Conservation (phyloP, 2,113 vertebrate species). For the Zingel zingel region DNA sequence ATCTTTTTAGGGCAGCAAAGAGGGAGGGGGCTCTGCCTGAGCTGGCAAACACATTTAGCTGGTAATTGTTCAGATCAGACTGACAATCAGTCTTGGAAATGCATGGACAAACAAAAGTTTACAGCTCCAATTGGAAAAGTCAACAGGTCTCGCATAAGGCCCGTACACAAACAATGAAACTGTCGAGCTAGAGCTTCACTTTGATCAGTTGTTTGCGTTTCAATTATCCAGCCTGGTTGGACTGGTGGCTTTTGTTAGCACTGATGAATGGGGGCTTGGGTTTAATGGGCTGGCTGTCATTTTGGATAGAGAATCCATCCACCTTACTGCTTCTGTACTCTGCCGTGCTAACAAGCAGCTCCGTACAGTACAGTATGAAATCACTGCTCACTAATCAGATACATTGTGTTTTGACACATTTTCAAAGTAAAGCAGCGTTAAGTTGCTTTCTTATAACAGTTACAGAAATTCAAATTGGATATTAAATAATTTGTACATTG, state of each 20-base stretch:
- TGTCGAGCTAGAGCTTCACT: conserved; percentile 70
- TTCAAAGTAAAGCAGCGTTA: background rate
- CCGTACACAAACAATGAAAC: conserved; percentile 81
- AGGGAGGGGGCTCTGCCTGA: conserved; percentile 67
- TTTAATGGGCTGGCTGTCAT: conserved; percentile 56
- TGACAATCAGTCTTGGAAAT: conserved; percentile 84
- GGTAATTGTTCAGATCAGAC: conserved; percentile 85
- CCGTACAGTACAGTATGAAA: background rate
- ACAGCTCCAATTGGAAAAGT: conserved; percentile 86
- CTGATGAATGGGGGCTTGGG: conserved; percentile 38
- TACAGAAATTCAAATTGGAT: background rate
- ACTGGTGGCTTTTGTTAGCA: conserved; percentile 59
- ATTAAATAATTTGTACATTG: background rate
- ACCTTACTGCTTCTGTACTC: conserved; percentile 4
- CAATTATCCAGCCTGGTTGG: conserved; percentile 69
- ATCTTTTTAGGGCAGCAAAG: conserved; percentile 82
- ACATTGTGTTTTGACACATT: background rate
- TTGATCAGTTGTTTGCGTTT: conserved; percentile 83
- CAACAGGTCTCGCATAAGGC: conserved; percentile 82
- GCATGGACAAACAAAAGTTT: conserved; percentile 86
- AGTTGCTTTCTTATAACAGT: background rate
- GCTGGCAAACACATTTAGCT: conserved; percentile 87
- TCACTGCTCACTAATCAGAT: background rate
- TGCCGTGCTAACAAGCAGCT: too few relatives aligned
- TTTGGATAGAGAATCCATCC: conserved; percentile 50